Conservation (phyloP, 2,888 invertebrate species). For the Cantharis rustica region DNA sequence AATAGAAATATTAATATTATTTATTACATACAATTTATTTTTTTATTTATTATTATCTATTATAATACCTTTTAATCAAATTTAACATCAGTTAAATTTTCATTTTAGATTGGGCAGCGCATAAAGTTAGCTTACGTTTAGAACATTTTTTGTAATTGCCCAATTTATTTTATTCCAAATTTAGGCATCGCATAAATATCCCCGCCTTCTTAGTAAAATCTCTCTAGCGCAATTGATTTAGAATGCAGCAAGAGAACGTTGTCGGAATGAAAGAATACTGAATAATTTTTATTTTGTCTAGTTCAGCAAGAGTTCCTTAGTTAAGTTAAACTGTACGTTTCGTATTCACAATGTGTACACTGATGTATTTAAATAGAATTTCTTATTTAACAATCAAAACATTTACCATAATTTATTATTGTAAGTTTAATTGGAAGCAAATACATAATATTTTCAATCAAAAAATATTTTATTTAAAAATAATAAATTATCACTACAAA, state of each 20-base stretch:
- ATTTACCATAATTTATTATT: neutral
- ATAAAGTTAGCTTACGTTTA: neutral
- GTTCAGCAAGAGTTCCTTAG: slow-evolving; percentile 5
- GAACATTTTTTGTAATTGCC: neutral
- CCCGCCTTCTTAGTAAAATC: slow-evolving; percentile 5
- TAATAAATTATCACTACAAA: neutral
- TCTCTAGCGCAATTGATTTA: slow-evolving; percentile 9
- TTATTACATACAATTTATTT: neutral
- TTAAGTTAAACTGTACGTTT: slow-evolving; percentile 16
- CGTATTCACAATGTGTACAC: slow-evolving; percentile 15
- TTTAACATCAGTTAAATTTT: neutral
- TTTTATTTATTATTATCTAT: neutral
- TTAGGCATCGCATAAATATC: neutral
- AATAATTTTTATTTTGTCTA: slow-evolving; percentile 17
- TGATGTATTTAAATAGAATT: neutral
- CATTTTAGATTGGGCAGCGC: neutral
- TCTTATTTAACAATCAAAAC: neutral
- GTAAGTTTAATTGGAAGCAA: neutral
- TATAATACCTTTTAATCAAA: neutral
- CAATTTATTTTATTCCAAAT: neutral
- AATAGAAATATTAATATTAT: too few species aligned
- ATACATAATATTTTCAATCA: neutral
- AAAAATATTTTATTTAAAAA: too few species aligned
- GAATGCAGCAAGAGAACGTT: slow-evolving; percentile 12
- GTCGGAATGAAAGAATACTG: slow-evolving; percentile 13